A percentile compares a stretch with the other conserved stretches of the same genome.
Evolutionary conservation across 2,113 vertebrate genomes (phyloP).

Genomic region (Odocoileus hemionus): DNA sequence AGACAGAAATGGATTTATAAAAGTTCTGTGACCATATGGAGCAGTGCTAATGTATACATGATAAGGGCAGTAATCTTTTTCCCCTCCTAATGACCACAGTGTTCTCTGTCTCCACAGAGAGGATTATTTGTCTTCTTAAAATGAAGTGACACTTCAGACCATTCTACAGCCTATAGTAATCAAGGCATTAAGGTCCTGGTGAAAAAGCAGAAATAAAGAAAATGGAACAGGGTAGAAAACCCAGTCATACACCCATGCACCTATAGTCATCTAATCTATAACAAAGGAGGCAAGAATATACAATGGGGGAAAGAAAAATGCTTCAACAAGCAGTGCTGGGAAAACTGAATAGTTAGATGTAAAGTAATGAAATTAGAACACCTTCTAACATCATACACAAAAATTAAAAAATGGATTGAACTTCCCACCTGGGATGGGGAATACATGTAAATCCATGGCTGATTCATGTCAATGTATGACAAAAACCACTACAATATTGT

Average conservation of each 20-base stretch:
- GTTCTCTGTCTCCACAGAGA: conserved; percentile 78
- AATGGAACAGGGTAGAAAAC: neutral
- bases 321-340: too few relatives aligned
- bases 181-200: neutral
- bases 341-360: too few relatives aligned
- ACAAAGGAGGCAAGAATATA: neutral
- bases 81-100: conserved; percentile 77
- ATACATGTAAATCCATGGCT: too few relatives aligned
- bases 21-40: conserved; percentile 61
- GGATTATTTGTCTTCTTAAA: conserved; percentile 78
- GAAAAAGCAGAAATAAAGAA: neutral
- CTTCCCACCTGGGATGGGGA: too few relatives aligned
- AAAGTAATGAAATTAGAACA: too few relatives aligned
- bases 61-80: conserved; percentile 63
- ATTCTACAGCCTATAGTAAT: neutral
- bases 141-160: conserved; percentile 68
- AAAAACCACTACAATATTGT: too few relatives aligned
- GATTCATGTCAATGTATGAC: too few relatives aligned
- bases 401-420: too few relatives aligned
- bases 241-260: neutral
- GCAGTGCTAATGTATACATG: conserved; percentile 59
- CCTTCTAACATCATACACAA: too few relatives aligned
- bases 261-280: neutral
- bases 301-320: too few relatives aligned
- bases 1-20: conserved; percentile 64